Evolutionary conservation across 2,113 vertebrate genomes (phyloP).

Genomic region (Pandion haliaetus): DNA sequence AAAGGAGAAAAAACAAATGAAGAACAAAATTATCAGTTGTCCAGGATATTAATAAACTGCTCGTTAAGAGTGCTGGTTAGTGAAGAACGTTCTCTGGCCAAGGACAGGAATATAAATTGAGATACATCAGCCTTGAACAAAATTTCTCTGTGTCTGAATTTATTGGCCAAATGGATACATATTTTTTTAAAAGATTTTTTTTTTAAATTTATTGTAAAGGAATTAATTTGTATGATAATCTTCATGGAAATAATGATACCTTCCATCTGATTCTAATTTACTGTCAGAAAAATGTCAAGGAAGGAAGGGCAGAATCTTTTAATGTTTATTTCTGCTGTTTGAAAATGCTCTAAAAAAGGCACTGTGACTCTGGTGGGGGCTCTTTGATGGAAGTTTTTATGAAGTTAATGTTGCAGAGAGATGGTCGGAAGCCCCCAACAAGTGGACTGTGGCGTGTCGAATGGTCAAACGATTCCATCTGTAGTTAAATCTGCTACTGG

Average conservation of each 20-base stretch:
- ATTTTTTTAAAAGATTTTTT: background rate
- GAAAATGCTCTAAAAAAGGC: constrained; percentile 21
- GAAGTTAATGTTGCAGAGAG: constrained; percentile 54
- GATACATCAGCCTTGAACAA: background rate
- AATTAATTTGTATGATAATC: background rate
- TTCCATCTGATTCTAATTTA: constrained; percentile 56
- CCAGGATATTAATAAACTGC: background rate
- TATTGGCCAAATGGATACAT: background rate
- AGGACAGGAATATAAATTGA: background rate
- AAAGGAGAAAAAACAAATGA: background rate
- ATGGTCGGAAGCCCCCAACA: constrained; percentile 25
- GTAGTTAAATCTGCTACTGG: constrained; percentile 47
- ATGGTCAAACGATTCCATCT: constrained; percentile 67
- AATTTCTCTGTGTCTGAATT: background rate
- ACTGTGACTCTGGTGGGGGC: background rate
- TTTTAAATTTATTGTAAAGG: background rate
- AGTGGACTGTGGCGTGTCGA: background rate
- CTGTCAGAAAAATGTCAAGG: background rate
- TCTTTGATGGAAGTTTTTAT: constrained; percentile 51
- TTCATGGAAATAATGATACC: background rate
- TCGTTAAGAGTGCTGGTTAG: background rate
- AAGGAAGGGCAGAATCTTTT: constrained; percentile 3
- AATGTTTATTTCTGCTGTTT: constrained; percentile 31
- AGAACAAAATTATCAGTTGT: background rate
- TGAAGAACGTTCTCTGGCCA: background rate